phyloP scores from a whole-genome alignment of 2,797 vertebrate genomes.

The Clamator glandarius region DNA sequence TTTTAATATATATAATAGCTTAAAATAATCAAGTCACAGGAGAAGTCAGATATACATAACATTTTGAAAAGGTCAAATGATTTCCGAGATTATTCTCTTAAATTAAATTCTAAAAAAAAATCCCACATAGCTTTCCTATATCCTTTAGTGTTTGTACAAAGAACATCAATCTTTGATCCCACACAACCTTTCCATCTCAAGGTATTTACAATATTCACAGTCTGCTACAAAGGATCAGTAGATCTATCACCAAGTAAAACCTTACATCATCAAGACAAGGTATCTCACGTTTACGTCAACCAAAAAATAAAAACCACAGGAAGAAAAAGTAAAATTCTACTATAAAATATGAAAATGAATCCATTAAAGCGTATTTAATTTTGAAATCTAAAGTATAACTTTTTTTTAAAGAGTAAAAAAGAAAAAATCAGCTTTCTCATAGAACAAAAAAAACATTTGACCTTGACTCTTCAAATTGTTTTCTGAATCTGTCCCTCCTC shows the following conservation, averaged over 20 bases:
- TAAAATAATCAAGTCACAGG: slow-evolving; percentile 39
- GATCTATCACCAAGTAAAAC: slow-evolving; percentile 23
- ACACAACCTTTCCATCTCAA: background rate
- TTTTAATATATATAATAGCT: background rate
- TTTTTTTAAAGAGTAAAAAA: slow-evolving; percentile 18
- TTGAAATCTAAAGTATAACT: slow-evolving; percentile 9
- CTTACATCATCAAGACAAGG: background rate
- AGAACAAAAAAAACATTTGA: slow-evolving; percentile 45
- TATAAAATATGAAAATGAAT: slow-evolving; percentile 15
- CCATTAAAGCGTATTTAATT: background rate
- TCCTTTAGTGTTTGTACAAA: slow-evolving; percentile 40
- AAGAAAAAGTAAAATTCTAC: background rate
- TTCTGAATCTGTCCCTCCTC: background rate
- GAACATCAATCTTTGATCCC: slow-evolving; percentile 21
- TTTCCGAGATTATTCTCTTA: slow-evolving; percentile 34
- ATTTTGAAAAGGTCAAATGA: slow-evolving; percentile 58
- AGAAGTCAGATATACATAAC: slow-evolving; percentile 37
- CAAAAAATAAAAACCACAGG: background rate
- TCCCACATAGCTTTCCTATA: background rate
- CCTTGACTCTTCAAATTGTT: slow-evolving; percentile 8
- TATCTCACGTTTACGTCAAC: background rate
- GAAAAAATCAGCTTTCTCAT: background rate
- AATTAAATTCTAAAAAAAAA: slow-evolving; percentile 12
- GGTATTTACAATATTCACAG: slow-evolving; percentile 69
- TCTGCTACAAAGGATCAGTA: slow-evolving; percentile 45